Evolutionary conservation across 2,113 vertebrate genomes (phyloP), one percentile per base, ranked within the genome.

Genomic region (Albula goreensis): DNA sequence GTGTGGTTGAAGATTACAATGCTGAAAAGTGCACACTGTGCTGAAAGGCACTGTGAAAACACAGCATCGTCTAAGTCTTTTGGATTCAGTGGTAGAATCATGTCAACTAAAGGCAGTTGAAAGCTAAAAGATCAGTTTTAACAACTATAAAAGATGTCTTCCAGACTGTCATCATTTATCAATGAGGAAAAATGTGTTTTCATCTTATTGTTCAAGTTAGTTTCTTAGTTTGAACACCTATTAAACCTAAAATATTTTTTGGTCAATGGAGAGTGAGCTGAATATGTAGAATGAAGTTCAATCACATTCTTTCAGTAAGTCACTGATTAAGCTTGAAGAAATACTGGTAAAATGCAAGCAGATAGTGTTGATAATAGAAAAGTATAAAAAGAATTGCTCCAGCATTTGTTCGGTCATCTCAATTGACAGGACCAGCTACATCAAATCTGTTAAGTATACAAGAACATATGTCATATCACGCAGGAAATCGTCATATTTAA

Each of bases 11-110:
- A 53, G 80, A 50, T n/a, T 56, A 13, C 80, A 15, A 51, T 31
- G 17, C 50, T 81, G 80, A 51, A 81, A 56, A 79, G 31, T 50
- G 48, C 78, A 53, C 51, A 81, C 15, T 81, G 50, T 81, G 80
- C 80, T 53, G 52, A 56, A 53, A 11, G 51, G n/a, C 9, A 8
- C 70, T 9, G 70, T 9, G 31, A 41, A 74, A 74, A 74, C n/a
- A 2, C 1, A 31, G 31, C 31, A n/a, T 74, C 51, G 49, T 80
- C 3, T 7, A 50, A 51, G 81, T 25, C n/a, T 82, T 82, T 57
- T 57, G 13, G 80, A 51, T 52, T 81, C 41, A 9, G 49, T 25
- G 15, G 19, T 56, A 11, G 25, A 82, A 82, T 82, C 48, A 57
- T 82, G 56, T 56, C 51, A 31, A 25, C n/a, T 48, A 25, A 15